phyloP scores from a whole-genome alignment of 2,113 vertebrate species.

The Hydrochoerus hydrochaeris region DNA sequence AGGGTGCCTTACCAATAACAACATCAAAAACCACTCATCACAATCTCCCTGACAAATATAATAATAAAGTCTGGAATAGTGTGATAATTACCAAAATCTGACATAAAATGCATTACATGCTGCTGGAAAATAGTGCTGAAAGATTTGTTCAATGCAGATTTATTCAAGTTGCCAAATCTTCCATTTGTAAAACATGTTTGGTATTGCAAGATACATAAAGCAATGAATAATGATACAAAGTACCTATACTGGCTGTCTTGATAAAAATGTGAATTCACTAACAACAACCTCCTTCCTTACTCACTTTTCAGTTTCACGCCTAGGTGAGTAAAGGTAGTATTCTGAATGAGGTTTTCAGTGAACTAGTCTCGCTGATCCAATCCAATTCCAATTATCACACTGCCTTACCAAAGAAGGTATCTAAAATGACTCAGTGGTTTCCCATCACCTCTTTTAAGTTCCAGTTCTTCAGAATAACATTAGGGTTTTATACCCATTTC shows the following conservation, averaged over 20 bases:
- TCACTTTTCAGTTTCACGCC: neutral
- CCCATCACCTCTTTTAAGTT: neutral
- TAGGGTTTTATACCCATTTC: neutral
- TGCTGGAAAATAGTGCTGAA: neutral
- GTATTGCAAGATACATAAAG: neutral
- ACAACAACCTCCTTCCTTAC: neutral
- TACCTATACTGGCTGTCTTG: neutral
- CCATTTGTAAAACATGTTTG: neutral
- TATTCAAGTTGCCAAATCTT: neutral
- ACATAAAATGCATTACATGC: neutral
- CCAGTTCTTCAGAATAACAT: neutral
- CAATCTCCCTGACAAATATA: neutral
- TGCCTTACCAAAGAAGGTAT: too few relatives aligned
- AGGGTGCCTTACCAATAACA: neutral
- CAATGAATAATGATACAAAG: neutral
- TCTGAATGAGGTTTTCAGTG: conserved; percentile 10
- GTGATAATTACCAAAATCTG: neutral
- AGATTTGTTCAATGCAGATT: neutral
- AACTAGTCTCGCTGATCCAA: neutral
- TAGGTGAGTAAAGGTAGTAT: neutral
- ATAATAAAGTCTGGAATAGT: neutral
- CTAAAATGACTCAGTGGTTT: neutral
- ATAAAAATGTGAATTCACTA: neutral
- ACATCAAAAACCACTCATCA: neutral
- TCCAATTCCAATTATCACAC: neutral